Conservation (phyloP, 2,113 vertebrate genomes). For the Zeus faber region DNA sequence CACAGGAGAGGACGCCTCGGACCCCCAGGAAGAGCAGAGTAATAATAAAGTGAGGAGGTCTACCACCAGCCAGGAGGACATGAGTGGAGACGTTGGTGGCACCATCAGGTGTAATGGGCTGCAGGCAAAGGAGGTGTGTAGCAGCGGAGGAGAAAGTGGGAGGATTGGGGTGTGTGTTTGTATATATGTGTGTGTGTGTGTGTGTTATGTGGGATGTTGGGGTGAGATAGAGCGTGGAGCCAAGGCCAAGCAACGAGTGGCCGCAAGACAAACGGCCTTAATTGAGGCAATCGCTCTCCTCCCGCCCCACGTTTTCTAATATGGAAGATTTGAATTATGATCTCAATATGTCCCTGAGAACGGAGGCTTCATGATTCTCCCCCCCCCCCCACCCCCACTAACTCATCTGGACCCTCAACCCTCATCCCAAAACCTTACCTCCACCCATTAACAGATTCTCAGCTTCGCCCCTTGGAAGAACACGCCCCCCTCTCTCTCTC, state of each 20-base stretch:
- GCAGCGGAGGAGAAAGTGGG: not conserved
- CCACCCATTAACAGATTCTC: constrained; percentile 29
- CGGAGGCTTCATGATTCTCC: constrained; percentile 22
- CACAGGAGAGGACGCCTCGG: too few species aligned
- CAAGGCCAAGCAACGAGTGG: constrained; percentile 30
- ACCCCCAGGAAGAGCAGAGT: constrained; percentile 38
- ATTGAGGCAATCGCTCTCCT: constrained; percentile 42
- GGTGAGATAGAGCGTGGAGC: constrained; percentile 13
- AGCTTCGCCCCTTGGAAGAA: not conserved
- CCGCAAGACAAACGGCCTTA: constrained; percentile 47
- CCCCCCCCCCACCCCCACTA: not conserved
- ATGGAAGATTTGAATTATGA: constrained; percentile 50
- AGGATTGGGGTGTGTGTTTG: not conserved
- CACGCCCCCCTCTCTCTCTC: too few species aligned
- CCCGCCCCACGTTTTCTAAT: constrained; percentile 34
- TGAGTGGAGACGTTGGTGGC: constrained; percentile 48
- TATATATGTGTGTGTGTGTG: not conserved
- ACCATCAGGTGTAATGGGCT: constrained; percentile 51
- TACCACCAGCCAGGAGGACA: constrained; percentile 46
- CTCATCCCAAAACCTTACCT: constrained; percentile 7
- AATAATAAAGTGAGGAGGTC: constrained; percentile 37
- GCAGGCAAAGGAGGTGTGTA: constrained; percentile 19
- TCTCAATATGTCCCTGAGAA: constrained; percentile 35
- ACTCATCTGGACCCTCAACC: constrained; percentile 11
- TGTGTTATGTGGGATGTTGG: not conserved